phyloP scores from a whole-genome alignment of 2,888 invertebrate genomes.

The Napeogenes inachia region DNA sequence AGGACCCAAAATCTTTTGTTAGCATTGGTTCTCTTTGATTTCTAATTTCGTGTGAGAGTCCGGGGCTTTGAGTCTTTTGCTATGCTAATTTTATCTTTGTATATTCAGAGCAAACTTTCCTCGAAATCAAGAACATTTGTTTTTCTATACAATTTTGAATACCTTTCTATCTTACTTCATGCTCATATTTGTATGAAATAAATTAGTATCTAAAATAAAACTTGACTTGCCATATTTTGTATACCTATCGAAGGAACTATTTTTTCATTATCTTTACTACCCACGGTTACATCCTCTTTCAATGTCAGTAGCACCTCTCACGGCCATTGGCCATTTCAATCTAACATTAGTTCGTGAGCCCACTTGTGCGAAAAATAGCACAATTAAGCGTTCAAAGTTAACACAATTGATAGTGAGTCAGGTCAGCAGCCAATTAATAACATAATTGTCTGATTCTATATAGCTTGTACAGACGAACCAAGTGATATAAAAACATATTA shows the following conservation, averaged over 20 bases:
- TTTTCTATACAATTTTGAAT: background rate
- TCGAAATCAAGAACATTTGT: slow-evolving; percentile 16
- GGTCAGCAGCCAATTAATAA: background rate
- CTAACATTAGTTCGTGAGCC: background rate
- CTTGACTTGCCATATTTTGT: background rate
- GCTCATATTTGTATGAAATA: too few relatives aligned
- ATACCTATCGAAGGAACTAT: background rate
- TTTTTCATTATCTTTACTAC: background rate
- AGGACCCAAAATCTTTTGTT: slow-evolving; percentile 12
- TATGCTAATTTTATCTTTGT: slow-evolving; percentile 26
- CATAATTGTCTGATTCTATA: too few relatives aligned
- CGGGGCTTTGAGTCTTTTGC: slow-evolving; percentile 12
- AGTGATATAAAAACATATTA: too few relatives aligned
- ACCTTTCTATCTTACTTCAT: background rate
- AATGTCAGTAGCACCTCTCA: slow-evolving; percentile 1
- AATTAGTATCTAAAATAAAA: background rate
- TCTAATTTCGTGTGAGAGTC: slow-evolving; percentile 18
- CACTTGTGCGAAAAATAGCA: slow-evolving; percentile 2
- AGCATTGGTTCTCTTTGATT: slow-evolving; percentile 21
- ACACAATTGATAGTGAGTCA: background rate
- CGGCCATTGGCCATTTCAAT: background rate
- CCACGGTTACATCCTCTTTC: background rate
- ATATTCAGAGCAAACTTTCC: slow-evolving; percentile 9
- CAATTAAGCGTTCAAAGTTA: background rate
- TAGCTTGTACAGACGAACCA: too few relatives aligned